phyloP scores from a whole-genome alignment of 2,113 vertebrate species.

The Lanius collurio region DNA sequence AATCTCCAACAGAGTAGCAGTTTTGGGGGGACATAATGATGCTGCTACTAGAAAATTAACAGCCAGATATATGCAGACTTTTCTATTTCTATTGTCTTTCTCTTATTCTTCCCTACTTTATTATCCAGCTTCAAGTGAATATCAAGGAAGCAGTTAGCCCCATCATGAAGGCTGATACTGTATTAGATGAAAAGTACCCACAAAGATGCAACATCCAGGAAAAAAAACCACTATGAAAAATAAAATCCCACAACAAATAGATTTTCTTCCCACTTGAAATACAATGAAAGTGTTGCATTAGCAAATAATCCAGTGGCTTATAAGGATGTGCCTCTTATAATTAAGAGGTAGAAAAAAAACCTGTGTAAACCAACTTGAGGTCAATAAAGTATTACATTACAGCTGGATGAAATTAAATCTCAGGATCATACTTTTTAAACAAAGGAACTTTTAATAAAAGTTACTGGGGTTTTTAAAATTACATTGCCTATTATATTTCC shows the following conservation, averaged over 20 bases:
- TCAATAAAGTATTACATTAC: neutral
- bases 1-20: neutral
- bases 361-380: neutral
- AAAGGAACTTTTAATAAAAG: neutral
- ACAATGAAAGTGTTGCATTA: neutral
- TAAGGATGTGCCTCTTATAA: neutral
- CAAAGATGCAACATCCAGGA: neutral
- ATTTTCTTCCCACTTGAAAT: constrained; percentile 15
- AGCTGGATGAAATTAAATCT: constrained; percentile 3
- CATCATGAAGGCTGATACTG: neutral
- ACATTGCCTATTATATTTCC: neutral
- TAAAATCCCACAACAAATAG: neutral
- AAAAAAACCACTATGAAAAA: neutral
- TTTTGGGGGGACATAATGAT: neutral
- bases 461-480: neutral
- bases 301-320: neutral
- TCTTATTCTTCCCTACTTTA: neutral
- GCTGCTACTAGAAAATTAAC: neutral
- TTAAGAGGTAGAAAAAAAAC: neutral
- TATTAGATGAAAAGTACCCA: neutral
- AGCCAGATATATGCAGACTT: neutral
- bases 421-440: neutral
- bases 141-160: neutral
- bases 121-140: neutral
- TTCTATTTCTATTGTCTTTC: neutral